Evolutionary conservation across 2,888 invertebrate genomes (phyloP), one percentile per base, ranked within the genome.

Genomic region (Protula sp.): DNA sequence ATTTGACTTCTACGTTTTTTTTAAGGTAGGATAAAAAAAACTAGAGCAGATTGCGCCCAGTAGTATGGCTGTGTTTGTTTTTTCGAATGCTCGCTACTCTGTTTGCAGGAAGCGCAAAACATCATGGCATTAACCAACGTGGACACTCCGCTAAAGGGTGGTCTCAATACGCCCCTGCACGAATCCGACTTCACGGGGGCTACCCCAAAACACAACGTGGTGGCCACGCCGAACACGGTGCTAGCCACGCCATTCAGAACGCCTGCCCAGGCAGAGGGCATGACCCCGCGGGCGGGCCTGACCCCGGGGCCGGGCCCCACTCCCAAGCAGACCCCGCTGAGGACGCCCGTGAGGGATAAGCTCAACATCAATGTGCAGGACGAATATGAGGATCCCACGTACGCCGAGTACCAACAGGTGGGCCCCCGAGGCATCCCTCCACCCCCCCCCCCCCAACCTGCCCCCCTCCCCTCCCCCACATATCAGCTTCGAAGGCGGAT

Each of bases 101-200:
- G 19, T 38, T 85, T 91, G 63, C 89, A 95, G 87, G 98, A 98
- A 82, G 98, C 98, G 0, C 95, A 98, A 82, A 98, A 99, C 78
- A 91, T 99, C 76, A 94, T 99, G 92, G 97, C 98, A 0, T 83
- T 99, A 26, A 93, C 94, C 0, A 95, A 98, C 80, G 94, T 95
- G 1, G 98, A 99, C 76, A 99, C 98, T 0, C 98, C 98, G 0
- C 83, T 99, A 24, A 97, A 97, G 81, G 87, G 98, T 53, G 99
- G 99, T 0, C 77, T 92, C 28, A 99, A 99, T 81, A 97, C 97
- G 0, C 94, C 95, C 0, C 84, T 99, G 3, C 88, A 89, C 62
- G 89, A 93, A 75, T 87, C 90, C 0, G 94, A 97, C 82, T 94
- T 97, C 81, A 87, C 87, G 24, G 89, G 92, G 1, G 86, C 90